These are phyloP conservation scores for Corythornis cristatus DNA, from an alignment of 2,113 vertebrate species.

Conservation along the genomic window DNA sequence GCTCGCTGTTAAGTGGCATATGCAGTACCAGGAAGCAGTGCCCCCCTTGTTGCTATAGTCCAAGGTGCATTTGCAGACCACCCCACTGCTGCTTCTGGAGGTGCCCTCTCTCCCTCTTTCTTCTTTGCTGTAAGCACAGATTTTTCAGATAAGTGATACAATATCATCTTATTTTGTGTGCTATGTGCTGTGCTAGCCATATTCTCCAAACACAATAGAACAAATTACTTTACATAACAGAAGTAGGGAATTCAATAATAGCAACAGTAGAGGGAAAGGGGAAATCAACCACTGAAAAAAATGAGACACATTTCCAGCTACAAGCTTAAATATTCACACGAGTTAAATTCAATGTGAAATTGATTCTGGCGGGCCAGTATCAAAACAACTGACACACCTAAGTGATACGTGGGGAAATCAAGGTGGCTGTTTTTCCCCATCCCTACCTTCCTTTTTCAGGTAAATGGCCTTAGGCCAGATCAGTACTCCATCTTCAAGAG, in stretches of 20 bases:
- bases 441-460: no score
- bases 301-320: background rate
- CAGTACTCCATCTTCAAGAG: background rate
- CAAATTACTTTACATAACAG: conserved; percentile 60
- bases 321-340: background rate
- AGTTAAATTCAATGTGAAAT: background rate
- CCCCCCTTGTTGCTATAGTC: background rate
- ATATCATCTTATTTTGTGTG: conserved; percentile 15
- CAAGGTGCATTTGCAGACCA: background rate
- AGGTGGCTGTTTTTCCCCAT: background rate
- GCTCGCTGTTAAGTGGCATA: background rate
- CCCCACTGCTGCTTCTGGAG: background rate
- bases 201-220: conserved; percentile 39
- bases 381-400: background rate
- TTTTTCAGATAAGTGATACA: conserved; percentile 31
- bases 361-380: background rate
- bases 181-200: background rate
- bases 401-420: background rate
- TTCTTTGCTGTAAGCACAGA: background rate
- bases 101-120: background rate
- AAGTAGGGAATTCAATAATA: conserved; percentile 55
- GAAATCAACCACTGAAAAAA: conserved; percentile 10
- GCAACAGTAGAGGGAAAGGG: background rate
- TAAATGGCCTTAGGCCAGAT: background rate
- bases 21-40: background rate